Conservation (phyloP, 2,113 vertebrate species). For the Hippocampus guttulatus region DNA sequence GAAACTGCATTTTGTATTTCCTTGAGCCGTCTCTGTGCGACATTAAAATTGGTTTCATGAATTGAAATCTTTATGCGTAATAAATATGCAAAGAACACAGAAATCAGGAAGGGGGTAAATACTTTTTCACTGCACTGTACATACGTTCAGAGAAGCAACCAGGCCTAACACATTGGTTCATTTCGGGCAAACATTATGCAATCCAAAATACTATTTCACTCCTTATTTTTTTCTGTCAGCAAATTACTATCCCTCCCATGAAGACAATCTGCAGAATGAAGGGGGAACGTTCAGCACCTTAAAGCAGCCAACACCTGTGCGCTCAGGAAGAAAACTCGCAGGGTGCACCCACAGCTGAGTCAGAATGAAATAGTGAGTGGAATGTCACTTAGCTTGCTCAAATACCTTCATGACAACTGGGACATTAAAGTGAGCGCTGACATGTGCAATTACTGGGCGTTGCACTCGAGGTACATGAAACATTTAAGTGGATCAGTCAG, state of each 20-base stretch:
- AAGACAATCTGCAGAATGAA: not conserved
- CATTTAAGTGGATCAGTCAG: not conserved
- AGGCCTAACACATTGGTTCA: not conserved
- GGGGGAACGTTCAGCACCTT: not conserved
- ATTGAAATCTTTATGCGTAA: too few species aligned
- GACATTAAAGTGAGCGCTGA: slow-evolving; percentile 10
- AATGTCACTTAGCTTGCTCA: slow-evolving; percentile 68
- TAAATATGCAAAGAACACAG: too few species aligned
- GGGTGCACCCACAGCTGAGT: slow-evolving; percentile 53
- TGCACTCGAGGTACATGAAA: slow-evolving; percentile 9
- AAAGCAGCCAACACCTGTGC: slow-evolving; percentile 45
- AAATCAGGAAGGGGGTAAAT: too few species aligned
- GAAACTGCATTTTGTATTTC: too few species aligned
- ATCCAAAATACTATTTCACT: not conserved
- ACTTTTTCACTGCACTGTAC: too few species aligned
- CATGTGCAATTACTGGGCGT: slow-evolving; percentile 8
- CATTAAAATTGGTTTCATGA: too few species aligned
- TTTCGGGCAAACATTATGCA: not conserved
- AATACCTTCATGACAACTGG: slow-evolving; percentile 11
- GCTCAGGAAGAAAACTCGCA: slow-evolving; percentile 26
- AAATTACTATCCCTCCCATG: slow-evolving; percentile 39
- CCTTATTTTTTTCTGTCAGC: not conserved
- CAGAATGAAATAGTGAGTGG: slow-evolving; percentile 48
- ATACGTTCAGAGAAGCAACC: not conserved
- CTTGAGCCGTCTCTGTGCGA: too few species aligned